Conservation (phyloP, 2,888 invertebrate genomes). For the Pristionchus fissidentatus region DNA sequence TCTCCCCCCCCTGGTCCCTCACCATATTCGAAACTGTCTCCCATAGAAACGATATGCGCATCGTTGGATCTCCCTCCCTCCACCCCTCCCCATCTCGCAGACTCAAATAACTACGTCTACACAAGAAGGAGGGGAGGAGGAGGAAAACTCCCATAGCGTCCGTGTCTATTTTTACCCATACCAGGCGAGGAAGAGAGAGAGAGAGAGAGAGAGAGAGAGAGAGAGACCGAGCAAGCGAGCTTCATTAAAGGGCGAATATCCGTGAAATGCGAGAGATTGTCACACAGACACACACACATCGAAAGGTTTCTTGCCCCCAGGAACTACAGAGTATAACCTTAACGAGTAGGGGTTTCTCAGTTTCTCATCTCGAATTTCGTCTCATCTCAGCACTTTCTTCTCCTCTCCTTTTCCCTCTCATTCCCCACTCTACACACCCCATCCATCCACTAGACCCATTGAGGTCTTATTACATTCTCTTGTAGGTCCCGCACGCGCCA, state of each 20-base stretch:
- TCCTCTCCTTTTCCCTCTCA: not conserved
- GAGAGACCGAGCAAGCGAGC: too few relatives aligned
- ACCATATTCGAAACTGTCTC: too few relatives aligned
- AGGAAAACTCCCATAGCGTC: not conserved
- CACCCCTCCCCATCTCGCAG: not conserved
- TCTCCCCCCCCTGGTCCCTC: too few relatives aligned
- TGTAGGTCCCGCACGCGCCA: not conserved
- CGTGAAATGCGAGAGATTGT: not conserved
- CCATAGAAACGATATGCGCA: too few relatives aligned
- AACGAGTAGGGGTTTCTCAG: not conserved
- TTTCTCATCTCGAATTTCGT: slow-evolving; percentile 6
- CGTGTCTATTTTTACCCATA: not conserved
- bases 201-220: too few relatives aligned
- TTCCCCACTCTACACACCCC: not conserved
- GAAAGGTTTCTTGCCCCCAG: not conserved
- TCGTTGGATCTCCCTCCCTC: not conserved
- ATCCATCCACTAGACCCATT: not conserved
- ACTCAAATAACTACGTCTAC: not conserved
- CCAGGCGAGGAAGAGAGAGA: too few relatives aligned
- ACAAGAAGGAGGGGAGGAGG: not conserved
- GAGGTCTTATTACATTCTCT: slow-evolving; percentile 15
- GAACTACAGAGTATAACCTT: slow-evolving; percentile 1
- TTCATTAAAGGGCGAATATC: not conserved
- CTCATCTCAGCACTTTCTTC: slow-evolving; percentile 23
- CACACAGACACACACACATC: not conserved